A percentile compares a stretch with the other conserved stretches of the same genome.
These are phyloP conservation scores for Eufriesea mexicana DNA, from an alignment of 1,140 invertebrate species.

Conservation along the genomic window DNA sequence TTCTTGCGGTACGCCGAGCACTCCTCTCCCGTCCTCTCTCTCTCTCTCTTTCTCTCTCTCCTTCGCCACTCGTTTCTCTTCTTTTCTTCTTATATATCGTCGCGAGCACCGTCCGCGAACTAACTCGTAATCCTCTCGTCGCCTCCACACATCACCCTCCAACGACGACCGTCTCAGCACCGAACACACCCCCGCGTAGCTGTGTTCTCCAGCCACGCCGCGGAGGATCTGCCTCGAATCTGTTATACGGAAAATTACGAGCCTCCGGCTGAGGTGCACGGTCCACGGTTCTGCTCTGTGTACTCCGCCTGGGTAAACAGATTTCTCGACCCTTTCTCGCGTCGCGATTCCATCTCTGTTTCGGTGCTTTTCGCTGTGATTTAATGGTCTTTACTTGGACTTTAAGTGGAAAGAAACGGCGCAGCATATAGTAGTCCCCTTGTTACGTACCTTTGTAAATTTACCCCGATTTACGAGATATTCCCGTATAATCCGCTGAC, in stretches of 20 bases:
- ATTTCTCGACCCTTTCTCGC: background rate
- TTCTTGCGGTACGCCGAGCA: conserved; percentile 65
- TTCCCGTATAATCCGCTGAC: too few species aligned
- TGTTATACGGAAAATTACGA: conserved; percentile 34
- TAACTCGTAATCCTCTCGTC: conserved; percentile 78
- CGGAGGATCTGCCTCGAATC: conserved; percentile 20
- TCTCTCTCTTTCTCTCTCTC: too few species aligned
- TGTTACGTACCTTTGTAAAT: too few species aligned
- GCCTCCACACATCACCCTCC: conserved; percentile 52
- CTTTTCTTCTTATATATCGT: conserved; percentile 49
- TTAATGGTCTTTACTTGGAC: background rate
- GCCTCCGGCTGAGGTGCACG: background rate
- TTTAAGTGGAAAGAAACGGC: background rate
- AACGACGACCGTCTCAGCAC: conserved; percentile 48
- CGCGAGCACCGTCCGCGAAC: conserved; percentile 64
- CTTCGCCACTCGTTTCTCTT: background rate
- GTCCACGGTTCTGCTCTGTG: background rate
- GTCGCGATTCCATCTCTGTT: background rate
- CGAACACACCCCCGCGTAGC: conserved; percentile 49
- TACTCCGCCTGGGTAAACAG: background rate
- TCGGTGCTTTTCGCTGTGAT: background rate
- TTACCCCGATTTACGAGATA: too few species aligned
- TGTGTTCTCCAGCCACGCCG: background rate
- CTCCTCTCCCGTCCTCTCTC: conserved; percentile 46
- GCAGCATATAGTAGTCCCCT: too few species aligned